Conservation (phyloP, 2,113 vertebrate species). For the Pomatorhinus ruficollis region DNA sequence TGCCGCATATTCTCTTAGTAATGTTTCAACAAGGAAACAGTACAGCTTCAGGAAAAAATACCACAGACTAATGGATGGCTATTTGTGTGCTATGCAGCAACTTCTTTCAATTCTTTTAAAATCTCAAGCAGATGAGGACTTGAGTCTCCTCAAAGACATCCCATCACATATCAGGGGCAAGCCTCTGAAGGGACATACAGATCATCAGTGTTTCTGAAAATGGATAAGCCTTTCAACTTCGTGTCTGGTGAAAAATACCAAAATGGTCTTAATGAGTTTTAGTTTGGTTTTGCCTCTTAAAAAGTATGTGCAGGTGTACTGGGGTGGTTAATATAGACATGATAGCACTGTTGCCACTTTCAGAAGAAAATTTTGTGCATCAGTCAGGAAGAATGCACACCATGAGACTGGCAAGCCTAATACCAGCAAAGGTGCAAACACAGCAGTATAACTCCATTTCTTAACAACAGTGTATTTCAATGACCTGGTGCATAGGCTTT, state of each 20-base stretch:
- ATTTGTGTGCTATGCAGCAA: background rate
- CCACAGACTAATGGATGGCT: background rate
- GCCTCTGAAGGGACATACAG: background rate
- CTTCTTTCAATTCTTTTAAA: background rate
- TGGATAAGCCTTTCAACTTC: background rate
- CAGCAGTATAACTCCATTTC: background rate
- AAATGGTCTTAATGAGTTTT: background rate
- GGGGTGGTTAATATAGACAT: accelerated
- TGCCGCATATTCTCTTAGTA: background rate
- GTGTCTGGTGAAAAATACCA: background rate
- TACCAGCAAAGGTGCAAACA: background rate
- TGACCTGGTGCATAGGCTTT: background rate
- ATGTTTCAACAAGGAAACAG: background rate
- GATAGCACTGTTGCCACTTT: background rate
- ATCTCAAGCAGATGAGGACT: background rate
- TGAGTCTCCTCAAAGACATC: background rate
- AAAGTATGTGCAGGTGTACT: background rate
- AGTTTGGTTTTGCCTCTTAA: background rate
- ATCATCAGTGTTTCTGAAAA: background rate
- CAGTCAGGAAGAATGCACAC: background rate
- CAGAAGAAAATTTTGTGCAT: background rate
- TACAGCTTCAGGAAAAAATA: background rate
- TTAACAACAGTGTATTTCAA: background rate
- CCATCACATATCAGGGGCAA: background rate
- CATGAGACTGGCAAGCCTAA: background rate